Evolutionary conservation across 2,888 invertebrate species (phyloP).

Genomic region (Baronia brevicornis): DNA sequence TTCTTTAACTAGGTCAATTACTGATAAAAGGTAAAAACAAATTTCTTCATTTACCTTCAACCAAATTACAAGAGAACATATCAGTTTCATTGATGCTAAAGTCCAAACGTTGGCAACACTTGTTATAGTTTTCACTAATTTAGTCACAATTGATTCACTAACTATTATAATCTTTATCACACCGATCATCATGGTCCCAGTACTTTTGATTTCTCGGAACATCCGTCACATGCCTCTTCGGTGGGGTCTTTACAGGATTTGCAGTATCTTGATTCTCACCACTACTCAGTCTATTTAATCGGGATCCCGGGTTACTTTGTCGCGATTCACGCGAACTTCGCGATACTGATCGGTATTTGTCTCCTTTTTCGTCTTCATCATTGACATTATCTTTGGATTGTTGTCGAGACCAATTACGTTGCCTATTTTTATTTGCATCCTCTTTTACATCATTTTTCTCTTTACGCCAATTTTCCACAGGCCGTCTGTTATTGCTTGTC

Average conservation of each 20-base stretch:
- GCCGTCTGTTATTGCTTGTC: conserved; percentile 30
- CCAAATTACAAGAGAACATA: conserved; percentile 4
- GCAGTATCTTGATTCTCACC: conserved; percentile 29
- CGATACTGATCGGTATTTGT: conserved; percentile 23
- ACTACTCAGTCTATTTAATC: conserved; percentile 40
- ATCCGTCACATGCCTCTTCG: conserved; percentile 49
- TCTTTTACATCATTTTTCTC: conserved; percentile 46
- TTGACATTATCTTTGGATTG: conserved; percentile 48
- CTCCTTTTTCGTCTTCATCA: conserved; percentile 40
- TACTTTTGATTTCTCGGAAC: conserved; percentile 62
- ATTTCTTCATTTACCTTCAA: conserved; percentile 2
- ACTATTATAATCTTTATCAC: conserved; percentile 65
- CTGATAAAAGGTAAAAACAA: too few relatives aligned
- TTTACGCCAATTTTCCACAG: conserved; percentile 57
- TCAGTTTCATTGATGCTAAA: conserved; percentile 3
- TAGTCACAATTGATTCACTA: conserved; percentile 36
- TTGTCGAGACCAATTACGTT: conserved; percentile 48
- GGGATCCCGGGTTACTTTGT: conserved; percentile 28
- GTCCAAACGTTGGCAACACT: conserved; percentile 11
- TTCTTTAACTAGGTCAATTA: too few relatives aligned
- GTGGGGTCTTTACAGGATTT: conserved; percentile 33
- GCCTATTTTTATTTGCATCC: conserved; percentile 43
- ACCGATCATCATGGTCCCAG: conserved; percentile 67
- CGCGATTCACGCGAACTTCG: conserved; percentile 32
- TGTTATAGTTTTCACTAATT: conserved; percentile 5